Base-by-base conservation (phyloP, 2,888 invertebrate genomes). In the Rosalia funebris region DNA sequence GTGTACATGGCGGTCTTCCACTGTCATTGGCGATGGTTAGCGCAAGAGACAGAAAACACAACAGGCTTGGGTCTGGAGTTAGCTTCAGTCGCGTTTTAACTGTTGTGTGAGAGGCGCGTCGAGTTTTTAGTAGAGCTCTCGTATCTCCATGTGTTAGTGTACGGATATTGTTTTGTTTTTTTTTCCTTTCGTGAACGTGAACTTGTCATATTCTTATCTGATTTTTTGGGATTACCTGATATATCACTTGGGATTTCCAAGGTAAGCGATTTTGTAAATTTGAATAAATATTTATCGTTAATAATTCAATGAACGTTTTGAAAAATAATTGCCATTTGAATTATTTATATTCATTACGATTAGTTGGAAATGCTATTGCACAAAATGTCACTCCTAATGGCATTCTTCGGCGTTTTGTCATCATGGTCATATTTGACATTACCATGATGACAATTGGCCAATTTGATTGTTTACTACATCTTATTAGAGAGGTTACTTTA, bases 221-320 rank as follows among this genome's bases (percentile, higher is more conserved):
- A 46, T 67, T 64, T 60, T 60, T 60, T 66, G 66, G 68, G 68
- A 68, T 66, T 68, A 68, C 64, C 62, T 44, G 52, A 32, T 46
- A 36, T 42, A 54, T 42, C 41, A 44, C 57, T 52, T 56, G 65
- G 63, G 34, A 44, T 47, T 60, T 52, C 61, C 63, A 60, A 58
- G 65, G 65, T 66, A 39, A 52, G 60, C 20, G 25, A 25, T 25
- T 7, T 25, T 7, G 25, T 7, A 25, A n/a, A n/a, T n/a, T n/a
- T n/a, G n/a, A n/a, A n/a, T n/a, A n/a, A 25, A 5, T 16, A 50
- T 36, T 17, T 0, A 50, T 25, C 14, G 25, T 14, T 37, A 50
- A 50, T 37, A 39, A 39, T 19, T 50, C 9, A 19, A 20, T 20
- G 16, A 20, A 36, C 36, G 48, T 50, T 50, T 50, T 50, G 50